Evolutionary conservation across 1,140 invertebrate species (phyloP), one percentile per base, ranked within the genome.

Genomic region (Bathynomus jamesi): DNA sequence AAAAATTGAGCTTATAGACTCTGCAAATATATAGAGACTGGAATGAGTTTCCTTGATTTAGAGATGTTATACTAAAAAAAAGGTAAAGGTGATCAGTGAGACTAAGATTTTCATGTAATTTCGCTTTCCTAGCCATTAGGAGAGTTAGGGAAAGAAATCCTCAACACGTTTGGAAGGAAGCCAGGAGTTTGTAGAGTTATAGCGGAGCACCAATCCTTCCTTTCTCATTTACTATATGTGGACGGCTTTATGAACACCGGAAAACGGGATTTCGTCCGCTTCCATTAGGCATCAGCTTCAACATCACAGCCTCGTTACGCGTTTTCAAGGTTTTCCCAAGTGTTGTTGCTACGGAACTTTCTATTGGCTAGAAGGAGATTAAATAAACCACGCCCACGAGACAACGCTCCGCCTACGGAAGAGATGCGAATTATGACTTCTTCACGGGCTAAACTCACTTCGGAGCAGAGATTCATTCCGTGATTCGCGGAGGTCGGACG

Each of bases 251-350:
- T 53, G 40, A 53, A 53, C 40, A 53, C 40, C 40, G 40, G 40
- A 53, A 53, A 53, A 53, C 40, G 40, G 11, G 40, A 53, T 53
- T 53, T 53, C 40, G 40, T 21, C 21, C 21, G 40, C 40, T 53
- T 53, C 40, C 40, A 53, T 53, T 53, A 53, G 40, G 40, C 40
- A 53, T 53, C 40, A 53, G 40, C 40, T 53, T 53, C 40, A 53
- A 53, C 40, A 53, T 53, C 40, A 53, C 40, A 53, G 21, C n/a
- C 40, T 53, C 40, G 40, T 53, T 21, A 53, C 21, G 40, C 13
- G 13, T 53, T 53, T 53, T 53, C n/a, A n/a, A n/a, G n/a, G n/a
- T n/a, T n/a, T n/a, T n/a, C n/a, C n/a, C n/a, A n/a, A n/a, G 21
- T 17, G 40, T 53, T 5, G 40, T 53, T 53, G 40, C 21, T 17